Conservation (phyloP, 37 sponge, comb jelly and placozoan species). For the Aplysina aerophoba region DNA sequence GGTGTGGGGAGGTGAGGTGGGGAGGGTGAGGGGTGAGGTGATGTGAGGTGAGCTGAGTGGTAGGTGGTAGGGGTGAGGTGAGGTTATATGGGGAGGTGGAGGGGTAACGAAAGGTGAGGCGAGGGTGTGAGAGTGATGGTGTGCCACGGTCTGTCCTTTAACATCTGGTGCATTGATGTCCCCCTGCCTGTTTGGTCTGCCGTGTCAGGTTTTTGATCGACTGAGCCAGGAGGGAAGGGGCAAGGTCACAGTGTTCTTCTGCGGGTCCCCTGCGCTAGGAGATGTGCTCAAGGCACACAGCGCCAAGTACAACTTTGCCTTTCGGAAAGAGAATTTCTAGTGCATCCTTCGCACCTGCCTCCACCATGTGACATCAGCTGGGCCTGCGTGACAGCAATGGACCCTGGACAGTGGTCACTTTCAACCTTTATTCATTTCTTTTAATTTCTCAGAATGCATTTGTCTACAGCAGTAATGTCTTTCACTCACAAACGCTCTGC, state of each 20-base stretch:
- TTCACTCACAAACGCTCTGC: too few relatives aligned
- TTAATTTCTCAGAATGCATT: background rate
- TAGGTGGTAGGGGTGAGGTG: background rate
- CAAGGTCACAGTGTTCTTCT: conserved; percentile 89
- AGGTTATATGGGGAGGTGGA: too few relatives aligned
- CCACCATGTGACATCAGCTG: too few relatives aligned
- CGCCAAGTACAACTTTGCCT: conserved; percentile 73
- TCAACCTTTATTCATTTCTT: too few relatives aligned
- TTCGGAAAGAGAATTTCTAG: conserved; percentile 85
- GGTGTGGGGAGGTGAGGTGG: background rate
- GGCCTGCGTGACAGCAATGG: background rate
- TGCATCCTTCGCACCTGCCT: background rate
- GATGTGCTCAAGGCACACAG: conserved; percentile 73
- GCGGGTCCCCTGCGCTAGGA: conserved; percentile 81
- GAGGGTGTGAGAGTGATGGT: background rate
- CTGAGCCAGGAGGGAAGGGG: conserved; percentile 63
- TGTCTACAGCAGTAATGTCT: background rate
- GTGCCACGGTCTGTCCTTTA: background rate
- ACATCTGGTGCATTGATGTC: background rate
- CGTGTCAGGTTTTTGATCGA: conserved; percentile 67
- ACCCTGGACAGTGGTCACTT: too few relatives aligned
- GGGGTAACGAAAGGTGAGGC: background rate
- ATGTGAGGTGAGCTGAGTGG: background rate
- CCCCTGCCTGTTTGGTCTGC: background rate
- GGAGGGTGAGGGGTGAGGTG: background rate